Base-by-base conservation (phyloP, 2,113 vertebrate genomes). In the Lampris megalopsis region DNA sequence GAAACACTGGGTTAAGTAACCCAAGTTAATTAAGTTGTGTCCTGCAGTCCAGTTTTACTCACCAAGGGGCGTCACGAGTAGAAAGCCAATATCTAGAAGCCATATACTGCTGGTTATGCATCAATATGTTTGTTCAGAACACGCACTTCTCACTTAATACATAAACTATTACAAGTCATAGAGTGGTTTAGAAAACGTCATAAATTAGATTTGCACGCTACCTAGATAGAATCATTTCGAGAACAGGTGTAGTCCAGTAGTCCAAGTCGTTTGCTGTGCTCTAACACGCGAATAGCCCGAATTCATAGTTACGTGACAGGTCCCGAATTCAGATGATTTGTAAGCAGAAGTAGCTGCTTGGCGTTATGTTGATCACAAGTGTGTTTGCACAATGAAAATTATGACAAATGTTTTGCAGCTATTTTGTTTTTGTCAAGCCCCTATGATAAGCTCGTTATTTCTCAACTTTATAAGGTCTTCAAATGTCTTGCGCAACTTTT, bases 401-500 rank as follows among this genome's bases (percentile, higher is more conserved):
- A 24, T 24, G 8, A 52, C 11, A 10, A 9, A 3, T 10, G 3
- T 5, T 10, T 52, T 52, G 2, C 2, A 9, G 49, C 3, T 13
- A 52, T 52, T 52, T 13, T 52, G 11, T 56, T 58, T 66, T 6
- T 2, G 58, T 49, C 35, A 10, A 53, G n/a, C 38, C 9, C 9
- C 6, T 61, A 3, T 52, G 9, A 13, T 52, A 10, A 10, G 9
- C 49, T 11, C n/a, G 4, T 9, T 11, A 3, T 11, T 13, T 53
- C 6, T 45, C 6, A 3, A 38, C 9, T 10, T 1, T 50, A 6
- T n/a, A 42, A 4, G 38, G 45, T 9, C 1, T 50, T 65, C 24
- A 74, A 48, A 7, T 7, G 0, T 24, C 4, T 57, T 82, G 53
- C 70, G 37, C 70, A 82, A 57, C 49, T 36, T 62, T 11, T 43